phyloP scores from a whole-genome alignment of 2,888 invertebrate genomes.

The Aleiodes leptofemur region DNA sequence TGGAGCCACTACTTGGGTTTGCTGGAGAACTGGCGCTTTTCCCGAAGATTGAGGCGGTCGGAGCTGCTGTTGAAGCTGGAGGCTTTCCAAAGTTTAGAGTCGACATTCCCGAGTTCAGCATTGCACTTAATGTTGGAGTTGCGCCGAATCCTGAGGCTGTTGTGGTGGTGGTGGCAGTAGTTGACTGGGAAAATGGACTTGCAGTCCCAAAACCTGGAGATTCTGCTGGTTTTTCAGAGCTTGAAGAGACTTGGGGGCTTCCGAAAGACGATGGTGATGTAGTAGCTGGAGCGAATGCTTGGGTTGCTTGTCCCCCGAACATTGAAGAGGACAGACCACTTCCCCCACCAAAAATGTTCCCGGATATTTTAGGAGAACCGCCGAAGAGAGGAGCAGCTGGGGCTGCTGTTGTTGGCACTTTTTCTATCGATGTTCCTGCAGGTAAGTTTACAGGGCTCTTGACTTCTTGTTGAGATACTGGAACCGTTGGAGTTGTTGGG shows the following conservation, averaged over 20 bases:
- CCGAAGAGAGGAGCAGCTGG: conserved; percentile 39
- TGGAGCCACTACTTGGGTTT: conserved; percentile 34
- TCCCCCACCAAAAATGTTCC: conserved; percentile 44
- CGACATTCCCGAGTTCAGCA: conserved; percentile 38
- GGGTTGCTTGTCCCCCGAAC: conserved; percentile 11
- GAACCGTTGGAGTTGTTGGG: not conserved
- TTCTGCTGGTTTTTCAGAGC: not conserved
- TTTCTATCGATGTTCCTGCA: conserved; percentile 39
- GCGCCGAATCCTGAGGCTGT: conserved; percentile 42
- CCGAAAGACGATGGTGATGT: conserved; percentile 38
- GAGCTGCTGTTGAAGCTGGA: conserved; percentile 28
- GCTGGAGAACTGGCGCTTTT: conserved; percentile 40
- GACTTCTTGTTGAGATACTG: conserved; percentile 34
- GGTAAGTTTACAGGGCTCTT: conserved; percentile 19
- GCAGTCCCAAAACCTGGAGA: conserved; percentile 42
- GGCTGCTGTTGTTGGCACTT: conserved; percentile 43
- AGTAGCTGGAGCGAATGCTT: conserved; percentile 22
- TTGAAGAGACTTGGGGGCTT: conserved; percentile 12
- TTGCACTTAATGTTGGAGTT: conserved; percentile 41
- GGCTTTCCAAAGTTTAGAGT: conserved; percentile 49
- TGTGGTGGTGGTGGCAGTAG: conserved; percentile 39
- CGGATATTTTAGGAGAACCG: conserved; percentile 49
- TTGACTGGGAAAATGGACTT: conserved; percentile 1
- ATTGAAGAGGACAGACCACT: conserved; percentile 30
- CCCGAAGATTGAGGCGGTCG: conserved; percentile 46